A percentile compares a stretch with the other conserved stretches of the same genome.
Evolutionary conservation across 2,113 vertebrate genomes (phyloP).

Genomic region (Eubucco bourcierii): DNA sequence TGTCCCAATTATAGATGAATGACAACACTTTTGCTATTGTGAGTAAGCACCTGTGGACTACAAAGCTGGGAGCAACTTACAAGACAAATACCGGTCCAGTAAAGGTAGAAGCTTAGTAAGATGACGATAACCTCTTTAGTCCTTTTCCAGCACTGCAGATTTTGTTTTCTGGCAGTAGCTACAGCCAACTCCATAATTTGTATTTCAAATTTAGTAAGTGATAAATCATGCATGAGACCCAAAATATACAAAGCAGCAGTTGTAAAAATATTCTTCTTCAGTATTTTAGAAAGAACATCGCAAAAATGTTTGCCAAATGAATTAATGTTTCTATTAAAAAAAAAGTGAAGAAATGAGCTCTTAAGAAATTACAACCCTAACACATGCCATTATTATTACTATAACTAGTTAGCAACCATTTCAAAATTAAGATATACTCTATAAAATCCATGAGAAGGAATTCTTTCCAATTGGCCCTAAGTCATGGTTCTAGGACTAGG

Average conservation of each 20-base stretch:
- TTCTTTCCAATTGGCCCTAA: not conserved
- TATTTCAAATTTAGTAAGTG: conserved; percentile 76
- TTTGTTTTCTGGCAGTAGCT: conserved; percentile 64
- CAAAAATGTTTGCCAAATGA: conserved; percentile 54
- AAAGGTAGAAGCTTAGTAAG: conserved; percentile 41
- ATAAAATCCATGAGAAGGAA: conserved; percentile 7
- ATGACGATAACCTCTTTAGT: conserved; percentile 48
- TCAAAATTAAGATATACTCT: conserved; percentile 5
- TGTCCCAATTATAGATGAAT: conserved; percentile 23
- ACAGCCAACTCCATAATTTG: conserved; percentile 69
- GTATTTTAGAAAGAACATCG: conserved; percentile 64
- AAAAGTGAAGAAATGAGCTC: not conserved
- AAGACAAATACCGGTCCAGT: conserved; percentile 1
- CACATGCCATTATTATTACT: conserved; percentile 46
- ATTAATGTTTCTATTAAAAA: conserved; percentile 68
- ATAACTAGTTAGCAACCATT: conserved; percentile 27
- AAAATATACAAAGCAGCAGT: conserved; percentile 67
- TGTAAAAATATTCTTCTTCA: conserved; percentile 59
- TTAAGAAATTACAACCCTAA: conserved; percentile 40
- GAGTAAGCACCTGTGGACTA: conserved; percentile 36
- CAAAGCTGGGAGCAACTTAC: conserved; percentile 1
- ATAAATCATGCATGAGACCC: conserved; percentile 74
- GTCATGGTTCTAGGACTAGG: not conserved
- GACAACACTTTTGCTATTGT: conserved; percentile 54
- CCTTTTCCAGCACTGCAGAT: conserved; percentile 51